Conservation (phyloP, 2,888 invertebrate species). For the Eristalis intricaria region DNA sequence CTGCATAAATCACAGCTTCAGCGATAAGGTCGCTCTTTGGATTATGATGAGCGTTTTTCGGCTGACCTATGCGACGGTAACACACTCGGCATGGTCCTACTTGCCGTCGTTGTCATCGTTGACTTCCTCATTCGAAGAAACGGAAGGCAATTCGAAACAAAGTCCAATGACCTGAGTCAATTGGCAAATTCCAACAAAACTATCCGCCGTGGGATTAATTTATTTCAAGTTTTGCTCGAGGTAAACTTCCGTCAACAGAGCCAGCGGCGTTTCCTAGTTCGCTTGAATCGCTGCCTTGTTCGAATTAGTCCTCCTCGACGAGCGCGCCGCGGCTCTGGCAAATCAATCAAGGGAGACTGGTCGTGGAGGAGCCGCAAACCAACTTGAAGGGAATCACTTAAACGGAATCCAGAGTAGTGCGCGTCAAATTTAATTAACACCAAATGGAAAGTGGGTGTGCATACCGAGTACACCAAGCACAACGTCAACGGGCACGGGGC, state of each 20-base stretch:
- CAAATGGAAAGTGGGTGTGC: constrained; percentile 22
- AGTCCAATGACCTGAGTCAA: constrained; percentile 55
- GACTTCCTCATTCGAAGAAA: constrained; percentile 29
- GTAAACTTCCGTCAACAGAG: constrained; percentile 51
- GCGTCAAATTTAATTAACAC: constrained; percentile 60
- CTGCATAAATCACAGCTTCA: neutral
- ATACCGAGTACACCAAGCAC: neutral
- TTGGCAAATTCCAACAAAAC: constrained; percentile 44
- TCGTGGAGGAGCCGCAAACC: neutral
- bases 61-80: neutral
- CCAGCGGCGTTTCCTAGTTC: constrained; percentile 31
- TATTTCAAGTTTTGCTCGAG: constrained; percentile 41
- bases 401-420: constrained; percentile 62
- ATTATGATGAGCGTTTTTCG: neutral
- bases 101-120: neutral
- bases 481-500: neutral
- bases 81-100: neutral
- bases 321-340: neutral
- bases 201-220: constrained; percentile 8
- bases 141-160: constrained; percentile 3
- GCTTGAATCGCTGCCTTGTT: constrained; percentile 6
- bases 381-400: constrained; percentile 50
- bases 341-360: neutral
- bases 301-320: neutral
- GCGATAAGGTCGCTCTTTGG: neutral